Percentiles rank a stretch among this genome's conserved stretches.
Conservation (phyloP, 2,888 invertebrate genomes). For the Prosapia bicincta region DNA sequence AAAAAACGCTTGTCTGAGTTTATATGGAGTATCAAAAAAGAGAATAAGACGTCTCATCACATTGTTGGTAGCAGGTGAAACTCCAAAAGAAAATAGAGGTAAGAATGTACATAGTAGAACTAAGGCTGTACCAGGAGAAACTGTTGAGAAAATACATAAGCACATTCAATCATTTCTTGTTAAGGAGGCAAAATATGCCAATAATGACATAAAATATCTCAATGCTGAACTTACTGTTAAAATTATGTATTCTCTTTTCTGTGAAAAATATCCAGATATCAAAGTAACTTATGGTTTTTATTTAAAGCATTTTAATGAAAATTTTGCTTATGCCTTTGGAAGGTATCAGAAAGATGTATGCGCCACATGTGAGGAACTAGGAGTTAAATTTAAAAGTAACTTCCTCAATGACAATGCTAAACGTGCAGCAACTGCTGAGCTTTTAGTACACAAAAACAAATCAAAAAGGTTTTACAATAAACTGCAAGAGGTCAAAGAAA, state of each 20-base stretch:
- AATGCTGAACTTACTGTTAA: background rate
- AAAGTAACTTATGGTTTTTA: slow-evolving; percentile 33
- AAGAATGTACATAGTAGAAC: background rate
- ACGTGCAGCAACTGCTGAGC: slow-evolving; percentile 35
- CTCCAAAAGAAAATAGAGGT: background rate
- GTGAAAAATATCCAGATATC: background rate
- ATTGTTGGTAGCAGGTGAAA: background rate
- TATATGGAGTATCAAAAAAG: background rate
- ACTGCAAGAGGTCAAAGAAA: slow-evolving; percentile 36
- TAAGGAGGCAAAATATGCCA: slow-evolving; percentile 3
- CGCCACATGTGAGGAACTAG: slow-evolving; percentile 26
- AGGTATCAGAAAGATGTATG: slow-evolving; percentile 27
- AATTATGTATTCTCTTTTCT: background rate
- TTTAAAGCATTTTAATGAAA: slow-evolving; percentile 33
- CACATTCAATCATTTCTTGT: slow-evolving; percentile 3
- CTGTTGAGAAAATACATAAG: background rate
- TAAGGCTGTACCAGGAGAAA: slow-evolving; percentile 1
- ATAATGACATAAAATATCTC: background rate
- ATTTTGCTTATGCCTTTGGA: slow-evolving; percentile 29
- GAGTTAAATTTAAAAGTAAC: slow-evolving; percentile 28
- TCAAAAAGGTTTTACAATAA: slow-evolving; percentile 37
- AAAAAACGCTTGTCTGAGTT: background rate
- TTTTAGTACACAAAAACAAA: slow-evolving; percentile 34
- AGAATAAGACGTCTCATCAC: background rate
- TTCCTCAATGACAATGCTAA: slow-evolving; percentile 34